Evolutionary conservation across 1,140 invertebrate species (phyloP).

Genomic region (Nebria ingens): DNA sequence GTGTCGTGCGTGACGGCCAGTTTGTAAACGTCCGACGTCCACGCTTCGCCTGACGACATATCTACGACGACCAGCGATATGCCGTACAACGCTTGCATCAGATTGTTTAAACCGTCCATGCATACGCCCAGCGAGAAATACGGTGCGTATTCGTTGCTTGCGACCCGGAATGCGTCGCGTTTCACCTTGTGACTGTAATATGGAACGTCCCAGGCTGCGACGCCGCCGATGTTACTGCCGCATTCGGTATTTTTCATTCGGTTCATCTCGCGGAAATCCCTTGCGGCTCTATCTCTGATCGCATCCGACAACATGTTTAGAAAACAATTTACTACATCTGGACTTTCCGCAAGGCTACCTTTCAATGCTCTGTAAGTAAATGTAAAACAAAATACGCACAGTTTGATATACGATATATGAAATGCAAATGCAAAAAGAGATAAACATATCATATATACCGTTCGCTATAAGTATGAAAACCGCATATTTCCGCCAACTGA

Average conservation of each 20-base stretch:
- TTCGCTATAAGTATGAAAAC: slow-evolving; percentile 79
- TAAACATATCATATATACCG: slow-evolving; percentile 43
- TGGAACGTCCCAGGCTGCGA: slow-evolving; percentile 76
- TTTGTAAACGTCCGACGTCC: slow-evolving; percentile 83
- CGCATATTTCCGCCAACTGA: slow-evolving; percentile 73
- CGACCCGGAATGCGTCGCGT: slow-evolving; percentile 54
- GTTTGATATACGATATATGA: slow-evolving; percentile 12
- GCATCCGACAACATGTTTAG: slow-evolving; percentile 64
- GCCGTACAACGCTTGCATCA: slow-evolving; percentile 72
- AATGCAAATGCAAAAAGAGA: slow-evolving; percentile 13
- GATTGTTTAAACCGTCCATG: slow-evolving; percentile 88
- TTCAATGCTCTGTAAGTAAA: slow-evolving; percentile 56
- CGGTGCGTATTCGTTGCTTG: slow-evolving; percentile 60
- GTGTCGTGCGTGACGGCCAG: slow-evolving; percentile 67
- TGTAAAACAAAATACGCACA: slow-evolving; percentile 21
- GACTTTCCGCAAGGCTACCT: slow-evolving; percentile 74
- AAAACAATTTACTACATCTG: slow-evolving; percentile 69
- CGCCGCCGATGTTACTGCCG: slow-evolving; percentile 32
- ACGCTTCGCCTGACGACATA: slow-evolving; percentile 64
- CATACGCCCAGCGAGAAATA: slow-evolving; percentile 92
- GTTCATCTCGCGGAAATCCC: slow-evolving; percentile 64
- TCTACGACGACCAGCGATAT: slow-evolving; percentile 63
- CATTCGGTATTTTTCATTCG: slow-evolving; percentile 56
- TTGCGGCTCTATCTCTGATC: slow-evolving; percentile 48
- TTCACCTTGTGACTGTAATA: slow-evolving; percentile 68